Evolutionary conservation across 1,140 invertebrate genomes (phyloP), one percentile per base, ranked within the genome.

Genomic region (Trigoniulus corallinus): DNA sequence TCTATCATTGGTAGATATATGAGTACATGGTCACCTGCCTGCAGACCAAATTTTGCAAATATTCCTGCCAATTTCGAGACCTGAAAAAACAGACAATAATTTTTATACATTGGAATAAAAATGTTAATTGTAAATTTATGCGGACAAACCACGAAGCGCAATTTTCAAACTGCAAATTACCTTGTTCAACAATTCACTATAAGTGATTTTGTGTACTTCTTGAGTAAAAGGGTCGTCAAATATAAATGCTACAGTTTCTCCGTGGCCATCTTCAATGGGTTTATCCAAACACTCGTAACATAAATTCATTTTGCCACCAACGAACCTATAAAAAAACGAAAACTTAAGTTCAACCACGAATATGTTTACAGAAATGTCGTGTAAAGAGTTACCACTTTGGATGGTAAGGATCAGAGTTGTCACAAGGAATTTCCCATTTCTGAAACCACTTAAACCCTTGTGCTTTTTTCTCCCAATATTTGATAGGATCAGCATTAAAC

Each of bases 1-100:
- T 86, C 85, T 34, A 91, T 82, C 4, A 91, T 71, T 0, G 88
- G 88, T 86, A 93, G 91, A 62, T 91, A 93, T 53, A 93, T 88
- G 1, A 91, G 68, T 0, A 88, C 85, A 1, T 77, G 66, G 54
- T 84, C 82, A 0, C 87, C 87, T 53, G 77, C 78, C 22, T 67
- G 67, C 0, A 91, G 82, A 0, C 86, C 86, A 41, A 84, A 63
- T 4, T 73, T 70, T 0, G 74, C 69, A 45, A 94, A 59, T 2
- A 79, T 81, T 2, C 84, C 83, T 1, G 88, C 87, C 34, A 94
- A 60, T 41, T 74, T 64, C 0, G 81, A 78, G 1, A 87, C 82
- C 77, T 84, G 53, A 7, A 60, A 53, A 50, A 43, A n/a, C n/a
- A n/a, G n/a, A 21, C 51, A 43, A 54, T 53, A 37, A 54, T 29